A percentile compares a stretch with the other conserved stretches of the same genome.
Evolutionary conservation across 1,140 invertebrate species (phyloP).

Genomic region (Antheraea pernyi): DNA sequence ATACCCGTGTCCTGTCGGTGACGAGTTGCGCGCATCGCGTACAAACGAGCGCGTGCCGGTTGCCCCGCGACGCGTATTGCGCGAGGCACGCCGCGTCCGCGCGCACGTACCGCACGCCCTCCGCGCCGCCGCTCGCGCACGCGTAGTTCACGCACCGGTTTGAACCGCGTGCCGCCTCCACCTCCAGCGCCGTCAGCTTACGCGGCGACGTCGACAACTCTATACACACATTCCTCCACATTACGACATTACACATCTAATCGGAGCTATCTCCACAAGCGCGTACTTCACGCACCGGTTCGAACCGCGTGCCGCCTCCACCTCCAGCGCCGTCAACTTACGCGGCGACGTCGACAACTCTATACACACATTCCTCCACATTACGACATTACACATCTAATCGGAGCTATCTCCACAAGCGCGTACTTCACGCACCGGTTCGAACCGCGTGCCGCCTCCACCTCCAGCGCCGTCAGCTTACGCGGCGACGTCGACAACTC

Average conservation of each 20-base stretch:
- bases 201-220: no score
- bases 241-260: no score
- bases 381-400: no score
- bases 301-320: conserved; percentile 4
- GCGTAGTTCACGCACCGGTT: not conserved
- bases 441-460: conserved; percentile 4
- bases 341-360: no score
- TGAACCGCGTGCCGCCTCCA: not conserved
- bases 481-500: no score
- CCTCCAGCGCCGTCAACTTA: not conserved
- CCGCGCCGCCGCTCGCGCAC: not conserved
- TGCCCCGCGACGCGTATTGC: conserved; percentile 3
- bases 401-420: no score
- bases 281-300: conserved; percentile 1
- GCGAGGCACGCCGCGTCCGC: conserved; percentile 1
- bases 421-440: not conserved
- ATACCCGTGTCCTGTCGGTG: conserved; percentile 1
- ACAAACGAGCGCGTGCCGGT: conserved; percentile 6
- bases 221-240: no score
- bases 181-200: no score
- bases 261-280: no score
- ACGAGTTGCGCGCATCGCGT: not conserved
- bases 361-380: no score
- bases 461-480: not conserved
- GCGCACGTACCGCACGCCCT: not conserved